These are phyloP conservation scores for Drosophila equinoxialis DNA, from an alignment of 1,140 invertebrate genomes.

Conservation along the genomic window DNA sequence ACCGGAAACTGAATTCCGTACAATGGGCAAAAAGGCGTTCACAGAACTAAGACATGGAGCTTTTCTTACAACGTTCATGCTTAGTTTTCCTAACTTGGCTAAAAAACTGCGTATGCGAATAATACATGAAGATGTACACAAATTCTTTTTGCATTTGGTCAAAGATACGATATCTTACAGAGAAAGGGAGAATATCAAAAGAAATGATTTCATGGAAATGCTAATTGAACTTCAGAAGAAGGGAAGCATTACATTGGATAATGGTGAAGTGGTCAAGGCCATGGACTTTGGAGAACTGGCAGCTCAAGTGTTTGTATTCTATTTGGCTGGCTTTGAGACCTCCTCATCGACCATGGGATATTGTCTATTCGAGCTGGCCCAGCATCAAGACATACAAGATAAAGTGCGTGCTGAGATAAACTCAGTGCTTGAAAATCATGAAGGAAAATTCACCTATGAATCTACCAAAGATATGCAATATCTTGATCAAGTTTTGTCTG, in stretches of 20 bases:
- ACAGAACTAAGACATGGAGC: conserved; percentile 44
- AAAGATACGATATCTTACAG: conserved; percentile 83
- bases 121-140: conserved; percentile 78
- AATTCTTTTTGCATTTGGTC: conserved; percentile 84
- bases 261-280: conserved; percentile 54
- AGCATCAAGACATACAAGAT: conserved; percentile 83
- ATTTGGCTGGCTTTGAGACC: conserved; percentile 86
- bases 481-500: conserved; percentile 84
- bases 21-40: conserved; percentile 61
- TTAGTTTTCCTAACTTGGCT: conserved; percentile 61
- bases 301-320: conserved; percentile 86
- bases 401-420: conserved; percentile 83
- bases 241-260: conserved; percentile 48
- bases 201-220: conserved; percentile 85
- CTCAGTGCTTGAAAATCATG: conserved; percentile 82
- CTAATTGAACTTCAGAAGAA: conserved; percentile 84
- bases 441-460: conserved; percentile 85
- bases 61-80: conserved; percentile 33
- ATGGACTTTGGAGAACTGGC: conserved; percentile 70
- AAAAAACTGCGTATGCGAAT: conserved; percentile 41
- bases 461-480: conserved; percentile 85
- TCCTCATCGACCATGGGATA: conserved; percentile 83
- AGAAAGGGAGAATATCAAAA: conserved; percentile 83
- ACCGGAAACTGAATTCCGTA: conserved; percentile 83
- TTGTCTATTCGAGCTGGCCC: conserved; percentile 84